Percentiles rank a stretch among this genome's conserved stretches.
phyloP scores from a whole-genome alignment of 53 echinoderm and acorn worm genomes.

The Hippasteria phrygiana region DNA sequence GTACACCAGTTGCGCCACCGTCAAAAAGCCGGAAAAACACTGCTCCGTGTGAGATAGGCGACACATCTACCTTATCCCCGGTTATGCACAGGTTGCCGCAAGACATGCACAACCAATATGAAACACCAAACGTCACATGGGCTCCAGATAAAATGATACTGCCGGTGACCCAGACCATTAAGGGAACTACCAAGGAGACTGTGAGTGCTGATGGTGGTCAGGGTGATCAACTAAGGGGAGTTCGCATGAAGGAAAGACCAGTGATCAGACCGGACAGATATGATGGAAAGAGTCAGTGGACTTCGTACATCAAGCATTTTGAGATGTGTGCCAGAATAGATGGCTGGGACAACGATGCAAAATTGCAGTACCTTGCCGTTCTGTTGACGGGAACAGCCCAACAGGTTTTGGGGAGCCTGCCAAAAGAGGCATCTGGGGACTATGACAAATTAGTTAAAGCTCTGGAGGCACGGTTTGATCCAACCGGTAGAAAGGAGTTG shows the following conservation, averaged over 20 bases:
- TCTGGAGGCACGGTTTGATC: constrained; percentile 47
- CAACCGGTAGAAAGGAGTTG: constrained; percentile 46
- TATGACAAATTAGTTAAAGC: constrained; percentile 30
- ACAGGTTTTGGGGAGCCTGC: constrained; percentile 20
- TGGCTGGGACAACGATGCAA: constrained; percentile 36
- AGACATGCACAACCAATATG: neutral
- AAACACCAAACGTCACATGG: neutral
- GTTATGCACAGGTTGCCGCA: neutral
- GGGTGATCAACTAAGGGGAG: neutral
- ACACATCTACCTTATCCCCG: neutral
- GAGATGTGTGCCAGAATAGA: constrained; percentile 55
- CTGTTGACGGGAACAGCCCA: constrained; percentile 34
- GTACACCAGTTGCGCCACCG: neutral
- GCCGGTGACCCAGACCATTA: too few species aligned
- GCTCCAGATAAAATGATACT: neutral
- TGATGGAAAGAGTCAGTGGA: constrained; percentile 55
- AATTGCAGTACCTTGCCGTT: constrained; percentile 63
- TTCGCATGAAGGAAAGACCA: neutral
- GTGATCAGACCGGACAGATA: constrained; percentile 47
- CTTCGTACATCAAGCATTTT: constrained; percentile 63
- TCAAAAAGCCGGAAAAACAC: neutral
- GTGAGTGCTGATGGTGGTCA: neutral
- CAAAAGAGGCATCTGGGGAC: neutral
- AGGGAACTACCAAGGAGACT: neutral
- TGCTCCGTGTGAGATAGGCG: neutral